Base-by-base conservation (phyloP, 2,888 invertebrate genomes). In the Dysmachus trigonus region DNA sequence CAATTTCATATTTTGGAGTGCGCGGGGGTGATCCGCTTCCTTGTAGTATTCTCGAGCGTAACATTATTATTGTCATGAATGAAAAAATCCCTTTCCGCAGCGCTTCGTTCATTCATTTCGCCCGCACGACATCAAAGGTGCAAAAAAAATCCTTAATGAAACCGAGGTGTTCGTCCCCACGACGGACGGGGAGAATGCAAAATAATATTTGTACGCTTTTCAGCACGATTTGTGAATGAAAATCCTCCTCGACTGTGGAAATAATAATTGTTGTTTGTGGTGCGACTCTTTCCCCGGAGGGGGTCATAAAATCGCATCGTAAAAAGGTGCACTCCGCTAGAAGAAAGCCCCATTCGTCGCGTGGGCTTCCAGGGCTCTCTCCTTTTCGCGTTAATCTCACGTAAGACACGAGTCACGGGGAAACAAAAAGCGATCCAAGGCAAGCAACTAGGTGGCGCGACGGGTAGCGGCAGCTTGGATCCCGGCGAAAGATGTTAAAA, bases 181-280 rank as follows among this genome's bases (percentile, higher is more conserved):
- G n/a, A 0, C 15, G 35, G 6, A 27, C 22, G 51, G 51, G n/a
- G n/a, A 33, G 53, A 51, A 76, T 74, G 73, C 47, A 85, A 74
- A n/a, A 74, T 51, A 74, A 51, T 85, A 76, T 85, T 53, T 30
- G 38, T 85, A 83, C 74, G 76, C 53, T 76, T 85, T 76, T 53
- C 85, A 33, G 33, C 76, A 77, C 62, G 76, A 85, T 85, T 85
- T 85, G 53, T 85, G 85, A 85, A 85, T 85, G 85, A 85, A 85
- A 85, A 85, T 85, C n/a, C 83, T 71, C 27, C 41, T 8, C 41
- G 18, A 6, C 27, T 41, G 62, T 82, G 83, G 72, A 83, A 83
- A 38, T 83, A 83, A 38, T 83, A 83, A 83, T 83, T 83, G 83
- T 72, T n/a, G 83, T 71, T 71, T 38, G 33, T 72, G 83, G 71